phyloP scores from a whole-genome alignment of 1,140 invertebrate genomes.

The Nymphalis io region DNA sequence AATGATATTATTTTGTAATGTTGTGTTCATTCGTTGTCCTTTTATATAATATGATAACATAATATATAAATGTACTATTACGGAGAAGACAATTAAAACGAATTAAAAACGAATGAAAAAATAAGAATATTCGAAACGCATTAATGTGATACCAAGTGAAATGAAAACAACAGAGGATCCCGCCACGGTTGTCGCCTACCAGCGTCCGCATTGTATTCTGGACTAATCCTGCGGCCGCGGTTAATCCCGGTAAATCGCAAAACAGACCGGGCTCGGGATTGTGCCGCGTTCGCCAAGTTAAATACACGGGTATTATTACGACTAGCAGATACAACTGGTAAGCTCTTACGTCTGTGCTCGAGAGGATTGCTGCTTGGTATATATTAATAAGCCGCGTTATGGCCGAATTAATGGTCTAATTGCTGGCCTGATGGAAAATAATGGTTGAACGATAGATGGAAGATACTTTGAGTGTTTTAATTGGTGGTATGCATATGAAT shows the following conservation, averaged over 20 bases:
- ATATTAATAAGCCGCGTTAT: background rate
- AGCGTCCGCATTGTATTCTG: conserved; percentile 54
- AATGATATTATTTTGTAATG: background rate
- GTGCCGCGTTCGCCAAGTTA: conserved; percentile 42
- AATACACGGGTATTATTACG: conserved; percentile 39
- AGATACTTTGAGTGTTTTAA: too few species aligned
- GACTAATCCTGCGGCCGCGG: conserved; percentile 47
- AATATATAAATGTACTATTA: background rate
- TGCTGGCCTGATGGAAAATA: too few species aligned
- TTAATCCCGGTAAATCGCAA: conserved; percentile 59
- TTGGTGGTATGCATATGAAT: too few species aligned
- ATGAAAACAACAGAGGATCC: background rate
- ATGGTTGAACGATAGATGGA: too few species aligned
- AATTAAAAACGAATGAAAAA: background rate
- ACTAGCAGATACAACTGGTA: background rate
- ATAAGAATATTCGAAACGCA: conserved; percentile 1
- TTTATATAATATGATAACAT: background rate
- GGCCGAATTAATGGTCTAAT: background rate
- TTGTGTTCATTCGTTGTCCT: too few species aligned
- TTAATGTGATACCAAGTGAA: background rate
- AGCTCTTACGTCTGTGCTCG: background rate
- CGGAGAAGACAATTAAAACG: background rate
- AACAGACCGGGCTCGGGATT: conserved; percentile 44
- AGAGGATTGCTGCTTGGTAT: background rate
- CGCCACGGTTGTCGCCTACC: conserved; percentile 40